Percentiles rank a stretch among this genome's conserved stretches.
These are phyloP conservation scores for Nomada lathburiana DNA, from an alignment of 2,888 invertebrate genomes.

Conservation along the genomic window DNA sequence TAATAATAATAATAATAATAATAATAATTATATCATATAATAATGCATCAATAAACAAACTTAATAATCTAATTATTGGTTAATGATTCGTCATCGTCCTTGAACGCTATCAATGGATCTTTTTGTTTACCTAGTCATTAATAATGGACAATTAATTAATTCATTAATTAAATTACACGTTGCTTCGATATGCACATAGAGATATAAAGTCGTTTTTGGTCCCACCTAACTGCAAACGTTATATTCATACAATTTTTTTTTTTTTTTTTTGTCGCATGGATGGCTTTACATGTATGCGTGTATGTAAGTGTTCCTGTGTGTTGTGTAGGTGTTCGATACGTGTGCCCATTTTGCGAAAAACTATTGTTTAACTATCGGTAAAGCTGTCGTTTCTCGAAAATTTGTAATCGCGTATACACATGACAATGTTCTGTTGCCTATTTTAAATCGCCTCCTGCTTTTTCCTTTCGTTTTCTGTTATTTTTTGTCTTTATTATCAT, in stretches of 20 bases:
- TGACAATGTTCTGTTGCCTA: constrained; percentile 42
- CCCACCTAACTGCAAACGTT: constrained; percentile 85
- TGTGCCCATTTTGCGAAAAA: constrained; percentile 65
- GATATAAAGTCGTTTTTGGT: constrained; percentile 85
- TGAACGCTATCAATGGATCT: constrained; percentile 79
- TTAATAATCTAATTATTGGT: constrained; percentile 82
- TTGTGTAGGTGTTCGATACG: constrained; percentile 35
- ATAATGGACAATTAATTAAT: constrained; percentile 83
- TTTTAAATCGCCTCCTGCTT: constrained; percentile 33
- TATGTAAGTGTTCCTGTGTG: constrained; percentile 36
- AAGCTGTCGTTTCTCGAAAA: constrained; percentile 70
- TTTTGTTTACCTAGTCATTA: constrained; percentile 80
- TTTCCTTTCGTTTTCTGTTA: constrained; percentile 18
- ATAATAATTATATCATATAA: constrained; percentile 80
- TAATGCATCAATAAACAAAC: constrained; percentile 84
- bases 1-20: constrained; percentile 75
- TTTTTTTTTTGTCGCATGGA: constrained; percentile 66
- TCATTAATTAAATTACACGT: constrained; percentile 84
- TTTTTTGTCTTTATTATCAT: constrained; percentile 11
- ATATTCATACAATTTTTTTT: constrained; percentile 81
- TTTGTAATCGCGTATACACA: constrained; percentile 64
- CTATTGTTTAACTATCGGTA: constrained; percentile 72
- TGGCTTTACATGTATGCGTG: constrained; percentile 67
- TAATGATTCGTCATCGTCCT: constrained; percentile 81
- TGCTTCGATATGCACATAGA: constrained; percentile 84